Evolutionary conservation across 2,888 invertebrate species (phyloP), one percentile per base, ranked within the genome.

Genomic region (Phorcus lineatus): DNA sequence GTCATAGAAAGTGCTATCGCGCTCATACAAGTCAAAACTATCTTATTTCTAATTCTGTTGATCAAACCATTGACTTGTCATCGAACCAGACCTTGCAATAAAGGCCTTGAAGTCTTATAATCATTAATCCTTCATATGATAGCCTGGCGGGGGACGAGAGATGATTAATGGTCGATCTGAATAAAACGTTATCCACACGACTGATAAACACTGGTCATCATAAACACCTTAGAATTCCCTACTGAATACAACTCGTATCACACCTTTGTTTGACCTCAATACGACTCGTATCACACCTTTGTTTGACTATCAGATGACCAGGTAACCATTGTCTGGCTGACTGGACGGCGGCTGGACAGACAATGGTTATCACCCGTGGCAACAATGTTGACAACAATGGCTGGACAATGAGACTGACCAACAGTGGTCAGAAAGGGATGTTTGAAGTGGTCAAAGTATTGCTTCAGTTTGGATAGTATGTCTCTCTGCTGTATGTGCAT

Each of bases 291-390:
- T 62, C 62, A 22, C 62, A 62, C 62, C 62, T 28, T 24, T 62
- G 62, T 62, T 28, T 62, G 62, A 28, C 28, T 24, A 62, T 62
- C 62, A 28, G 62, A 62, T 62, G 62, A 62, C 62, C 62, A 62
- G 62, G 62, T 62, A 22, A 28, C 47, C 62, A 62, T 62, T 62
- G 62, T 62, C 28, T 17, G 62, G 62, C 22, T 28, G 28, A 62
- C 62, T 62, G 62, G 28, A 24, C 62, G 24, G 28, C 62, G 28
- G 28, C 62, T 62, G 28, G 24, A 62, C 62, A 22, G 28, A 62
- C 62, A 62, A 62, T 24, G 62, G 16, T 28, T 6, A 11, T 62
- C 62, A 28, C 62, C 24, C 24, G 16, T 7, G 62, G 17, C 57
- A 22, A 57, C 57, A 57, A 57, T 57, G 57, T 47, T 47, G 47